phyloP scores from a whole-genome alignment of 2,888 invertebrate species.

The Meiosimyza decipiens region DNA sequence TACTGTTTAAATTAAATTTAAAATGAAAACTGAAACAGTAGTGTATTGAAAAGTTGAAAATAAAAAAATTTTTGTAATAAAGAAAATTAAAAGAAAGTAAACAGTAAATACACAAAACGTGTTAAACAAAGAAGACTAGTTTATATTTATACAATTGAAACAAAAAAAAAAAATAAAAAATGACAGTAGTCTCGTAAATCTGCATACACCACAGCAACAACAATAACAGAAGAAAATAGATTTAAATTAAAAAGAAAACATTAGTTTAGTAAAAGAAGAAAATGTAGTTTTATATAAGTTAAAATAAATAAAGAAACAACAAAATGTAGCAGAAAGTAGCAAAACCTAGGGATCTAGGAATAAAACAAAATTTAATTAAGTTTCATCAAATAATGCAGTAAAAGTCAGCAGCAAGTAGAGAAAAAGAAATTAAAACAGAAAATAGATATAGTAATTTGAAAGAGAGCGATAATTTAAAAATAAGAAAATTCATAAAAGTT shows the following conservation, averaged over 20 bases:
- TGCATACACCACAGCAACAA: not conserved
- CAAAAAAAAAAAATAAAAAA: conserved; percentile 28
- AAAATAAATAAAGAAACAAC: conserved; percentile 35
- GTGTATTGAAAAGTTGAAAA: not conserved
- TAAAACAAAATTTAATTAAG: conserved; percentile 17
- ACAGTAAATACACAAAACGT: not conserved
- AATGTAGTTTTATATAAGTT: conserved; percentile 47
- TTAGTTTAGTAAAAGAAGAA: conserved; percentile 27
- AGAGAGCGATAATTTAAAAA: not conserved
- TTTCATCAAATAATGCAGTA: not conserved
- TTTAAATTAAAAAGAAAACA: conserved; percentile 19
- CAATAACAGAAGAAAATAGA: not conserved
- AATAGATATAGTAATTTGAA: conserved; percentile 1
- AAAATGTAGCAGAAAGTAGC: conserved; percentile 27
- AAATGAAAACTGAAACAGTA: not conserved
- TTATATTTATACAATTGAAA: conserved; percentile 22
- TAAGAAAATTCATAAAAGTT: conserved; percentile 1
- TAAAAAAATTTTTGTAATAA: not conserved
- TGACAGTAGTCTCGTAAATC: too few species aligned
- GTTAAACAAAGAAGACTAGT: conserved; percentile 31
- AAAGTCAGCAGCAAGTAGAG: not conserved
- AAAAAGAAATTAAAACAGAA: conserved; percentile 1
- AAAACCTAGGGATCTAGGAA: conserved; percentile 27
- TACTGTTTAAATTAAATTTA: not conserved
- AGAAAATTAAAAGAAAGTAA: not conserved